Conservation (phyloP, 2,888 invertebrate genomes). For the Drosophila birchii region DNA sequence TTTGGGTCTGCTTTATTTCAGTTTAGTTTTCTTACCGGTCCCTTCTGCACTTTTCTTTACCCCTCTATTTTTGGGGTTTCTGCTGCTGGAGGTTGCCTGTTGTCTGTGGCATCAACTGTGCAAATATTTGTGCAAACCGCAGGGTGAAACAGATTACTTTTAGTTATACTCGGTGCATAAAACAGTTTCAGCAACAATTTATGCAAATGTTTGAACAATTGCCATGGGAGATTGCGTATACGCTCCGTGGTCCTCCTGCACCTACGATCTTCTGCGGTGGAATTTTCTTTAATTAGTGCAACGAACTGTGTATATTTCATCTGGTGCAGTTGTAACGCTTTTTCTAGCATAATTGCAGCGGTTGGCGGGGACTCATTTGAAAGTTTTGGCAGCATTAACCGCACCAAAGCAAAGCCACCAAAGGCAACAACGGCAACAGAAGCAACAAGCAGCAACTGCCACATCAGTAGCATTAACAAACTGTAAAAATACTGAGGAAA, state of each 20-base stretch:
- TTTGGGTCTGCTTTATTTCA: conserved; percentile 11
- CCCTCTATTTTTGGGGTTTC: not conserved
- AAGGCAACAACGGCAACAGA: conserved; percentile 19
- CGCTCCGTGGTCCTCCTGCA: conserved; percentile 11
- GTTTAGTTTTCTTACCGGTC: conserved; percentile 4
- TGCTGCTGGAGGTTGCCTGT: not conserved
- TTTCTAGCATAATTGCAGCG: conserved; percentile 58
- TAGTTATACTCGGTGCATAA: conserved; percentile 19
- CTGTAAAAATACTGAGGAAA: conserved; percentile 4
- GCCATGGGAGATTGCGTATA: conserved; percentile 46
- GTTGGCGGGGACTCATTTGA: conserved; percentile 43
- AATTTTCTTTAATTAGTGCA: conserved; percentile 73
- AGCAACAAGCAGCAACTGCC: conserved; percentile 4
- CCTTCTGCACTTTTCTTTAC: not conserved
- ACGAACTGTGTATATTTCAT: conserved; percentile 44
- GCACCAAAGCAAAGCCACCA: conserved; percentile 43
- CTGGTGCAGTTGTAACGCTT: conserved; percentile 36
- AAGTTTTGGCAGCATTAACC: conserved; percentile 49
- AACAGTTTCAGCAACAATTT: conserved; percentile 55
- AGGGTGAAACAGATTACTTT: conserved; percentile 32
- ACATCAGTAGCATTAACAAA: conserved; percentile 29
- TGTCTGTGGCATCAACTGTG: conserved; percentile 18
- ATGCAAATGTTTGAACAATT: conserved; percentile 58
- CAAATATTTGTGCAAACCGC: conserved; percentile 36
- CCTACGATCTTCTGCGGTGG: conserved; percentile 53